Conservation (phyloP, 2,113 vertebrate species). For the Arizona elegans region DNA sequence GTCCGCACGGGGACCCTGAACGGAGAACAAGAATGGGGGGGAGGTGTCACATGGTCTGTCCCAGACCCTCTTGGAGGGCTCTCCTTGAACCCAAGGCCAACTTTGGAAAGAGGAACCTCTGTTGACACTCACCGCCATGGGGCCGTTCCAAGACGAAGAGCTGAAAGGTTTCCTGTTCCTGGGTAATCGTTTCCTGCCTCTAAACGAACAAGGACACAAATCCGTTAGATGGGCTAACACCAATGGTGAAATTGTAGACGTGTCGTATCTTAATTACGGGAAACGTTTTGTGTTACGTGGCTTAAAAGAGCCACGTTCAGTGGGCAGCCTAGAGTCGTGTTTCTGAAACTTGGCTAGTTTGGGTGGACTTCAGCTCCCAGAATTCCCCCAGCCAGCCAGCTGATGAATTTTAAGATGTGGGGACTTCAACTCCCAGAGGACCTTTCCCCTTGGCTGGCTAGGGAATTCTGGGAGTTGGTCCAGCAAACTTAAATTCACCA, state of each 20-base stretch:
- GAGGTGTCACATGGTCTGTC: too few species aligned
- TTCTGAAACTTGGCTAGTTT: neutral
- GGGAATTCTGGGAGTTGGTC: neutral
- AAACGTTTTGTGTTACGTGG: neutral
- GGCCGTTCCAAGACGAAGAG: conserved; percentile 36
- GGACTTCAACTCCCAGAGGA: neutral
- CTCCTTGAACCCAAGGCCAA: neutral
- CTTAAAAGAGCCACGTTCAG: neutral
- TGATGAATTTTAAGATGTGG: too few species aligned
- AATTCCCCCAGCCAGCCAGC: neutral
- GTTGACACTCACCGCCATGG: neutral
- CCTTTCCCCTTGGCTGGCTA: neutral
- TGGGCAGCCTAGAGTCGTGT: neutral
- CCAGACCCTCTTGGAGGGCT: fast-evolving
- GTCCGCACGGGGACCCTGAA: neutral
- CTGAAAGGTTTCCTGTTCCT: conserved; percentile 18
- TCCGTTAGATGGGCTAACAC: neutral
- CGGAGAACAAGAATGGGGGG: neutral
- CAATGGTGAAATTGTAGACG: fast-evolving
- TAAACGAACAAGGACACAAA: neutral
- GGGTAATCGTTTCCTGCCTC: neutral
- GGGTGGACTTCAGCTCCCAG: neutral
- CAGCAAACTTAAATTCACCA: neutral
- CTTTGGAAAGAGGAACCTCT: neutral
- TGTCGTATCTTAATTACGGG: neutral